phyloP scores from a whole-genome alignment of 2,888 invertebrate species.

The Nomada hirtipes region DNA sequence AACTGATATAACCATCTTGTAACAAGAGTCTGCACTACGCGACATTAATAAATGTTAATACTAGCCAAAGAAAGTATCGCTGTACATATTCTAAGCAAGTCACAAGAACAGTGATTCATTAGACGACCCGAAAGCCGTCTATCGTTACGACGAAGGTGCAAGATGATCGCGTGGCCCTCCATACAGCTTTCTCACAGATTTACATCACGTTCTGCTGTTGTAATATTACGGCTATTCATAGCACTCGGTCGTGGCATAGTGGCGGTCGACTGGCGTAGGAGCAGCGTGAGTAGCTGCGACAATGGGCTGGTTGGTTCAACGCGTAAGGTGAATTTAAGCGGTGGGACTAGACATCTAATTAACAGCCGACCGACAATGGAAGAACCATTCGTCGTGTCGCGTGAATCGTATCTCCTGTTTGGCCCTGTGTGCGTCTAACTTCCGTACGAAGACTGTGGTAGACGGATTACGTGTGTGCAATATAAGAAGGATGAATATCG shows the following conservation, averaged over 20 bases:
- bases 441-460: conserved; percentile 20
- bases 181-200: conserved; percentile 69
- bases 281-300: conserved; percentile 62
- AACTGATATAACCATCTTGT: no score
- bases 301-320: conserved; percentile 67
- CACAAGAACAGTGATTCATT: background rate
- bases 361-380: conserved; percentile 82
- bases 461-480: conserved; percentile 28
- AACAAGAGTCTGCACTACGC: no score
- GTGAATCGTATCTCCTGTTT: conserved; percentile 78
- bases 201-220: conserved; percentile 74
- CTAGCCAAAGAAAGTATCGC: background rate
- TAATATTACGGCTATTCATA: conserved; percentile 76
- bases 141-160: conserved; percentile 37
- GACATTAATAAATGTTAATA: background rate
- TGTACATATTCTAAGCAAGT: background rate
- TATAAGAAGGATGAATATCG: conserved; percentile 34
- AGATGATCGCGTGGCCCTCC: conserved; percentile 32
- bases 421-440: conserved; percentile 52
- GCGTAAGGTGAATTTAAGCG: conserved; percentile 82
- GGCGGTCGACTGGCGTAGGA: conserved; percentile 64
- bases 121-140: conserved; percentile 22
- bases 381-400: conserved; percentile 81
- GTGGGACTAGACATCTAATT: conserved; percentile 83
- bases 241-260: conserved; percentile 66